phyloP scores from a whole-genome alignment of 2,797 vertebrate genomes.

The Meda fulgida region DNA sequence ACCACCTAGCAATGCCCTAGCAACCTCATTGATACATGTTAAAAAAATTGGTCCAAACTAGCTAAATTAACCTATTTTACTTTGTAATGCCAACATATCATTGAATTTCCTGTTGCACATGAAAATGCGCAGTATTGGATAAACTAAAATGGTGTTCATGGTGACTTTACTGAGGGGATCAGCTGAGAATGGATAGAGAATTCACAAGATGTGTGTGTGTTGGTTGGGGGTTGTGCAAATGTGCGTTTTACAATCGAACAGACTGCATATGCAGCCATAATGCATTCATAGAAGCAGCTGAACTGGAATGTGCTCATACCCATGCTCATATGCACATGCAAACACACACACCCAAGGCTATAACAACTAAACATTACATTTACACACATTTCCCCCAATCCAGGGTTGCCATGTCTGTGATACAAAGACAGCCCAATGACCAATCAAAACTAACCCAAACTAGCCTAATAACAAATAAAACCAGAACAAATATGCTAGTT shows the following conservation, averaged over 20 bases:
- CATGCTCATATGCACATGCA: conserved; percentile 27
- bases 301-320: conserved; percentile 55
- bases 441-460: not conserved
- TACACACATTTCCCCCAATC: conserved; percentile 66
- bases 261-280: conserved; percentile 33
- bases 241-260: conserved; percentile 3
- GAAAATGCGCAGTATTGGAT: not conserved
- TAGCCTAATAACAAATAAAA: not conserved
- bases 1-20: not conserved
- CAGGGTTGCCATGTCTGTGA: not conserved
- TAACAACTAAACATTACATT: conserved; percentile 12
- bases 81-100: not conserved
- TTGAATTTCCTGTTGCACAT: not conserved
- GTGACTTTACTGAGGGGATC: not conserved
- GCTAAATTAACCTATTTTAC: not conserved
- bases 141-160: not conserved
- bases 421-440: not conserved
- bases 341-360: conserved; percentile 18
- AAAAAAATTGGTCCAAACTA: not conserved
- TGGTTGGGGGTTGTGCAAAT: conserved; percentile 20
- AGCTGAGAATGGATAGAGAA: conserved; percentile 1
- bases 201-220: not conserved
- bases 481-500: not conserved
- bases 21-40: not conserved
- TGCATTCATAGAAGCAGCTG: conserved; percentile 34